Conservation (phyloP, 2,797 vertebrate genomes). For the Phataginus tricuspis region DNA sequence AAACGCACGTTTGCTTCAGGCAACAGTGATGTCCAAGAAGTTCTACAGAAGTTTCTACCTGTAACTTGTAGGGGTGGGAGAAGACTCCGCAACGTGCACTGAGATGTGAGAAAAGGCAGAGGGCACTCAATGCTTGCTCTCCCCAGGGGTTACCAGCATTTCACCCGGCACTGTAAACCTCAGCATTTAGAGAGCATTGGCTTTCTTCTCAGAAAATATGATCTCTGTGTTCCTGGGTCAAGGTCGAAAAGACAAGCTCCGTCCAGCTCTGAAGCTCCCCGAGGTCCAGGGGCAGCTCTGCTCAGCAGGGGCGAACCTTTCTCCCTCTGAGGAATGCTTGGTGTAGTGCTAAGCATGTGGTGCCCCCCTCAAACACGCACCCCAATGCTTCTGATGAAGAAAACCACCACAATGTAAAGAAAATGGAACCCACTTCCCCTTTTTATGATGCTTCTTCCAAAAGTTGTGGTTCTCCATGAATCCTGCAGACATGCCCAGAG, state of each 20-base stretch:
- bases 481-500: background rate
- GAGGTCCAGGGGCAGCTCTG: background rate
- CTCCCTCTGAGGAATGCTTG: background rate
- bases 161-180: background rate
- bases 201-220: background rate
- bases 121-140: background rate
- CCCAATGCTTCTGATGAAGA: background rate
- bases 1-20: background rate
- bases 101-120: background rate
- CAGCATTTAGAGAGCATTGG: background rate
- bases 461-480: constrained; percentile 14
- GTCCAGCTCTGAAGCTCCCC: background rate
- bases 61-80: background rate
- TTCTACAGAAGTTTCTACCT: background rate
- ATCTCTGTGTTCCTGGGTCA: background rate
- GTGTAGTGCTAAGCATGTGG: background rate
- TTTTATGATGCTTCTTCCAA: constrained; percentile 11
- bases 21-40: background rate
- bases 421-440: background rate
- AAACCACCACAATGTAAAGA: background rate
- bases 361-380: background rate
- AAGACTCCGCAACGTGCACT: background rate
- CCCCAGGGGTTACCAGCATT: background rate
- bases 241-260: background rate
- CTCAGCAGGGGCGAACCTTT: background rate